phyloP scores from a whole-genome alignment of 2,797 vertebrate species.

The Halcyon badia region DNA sequence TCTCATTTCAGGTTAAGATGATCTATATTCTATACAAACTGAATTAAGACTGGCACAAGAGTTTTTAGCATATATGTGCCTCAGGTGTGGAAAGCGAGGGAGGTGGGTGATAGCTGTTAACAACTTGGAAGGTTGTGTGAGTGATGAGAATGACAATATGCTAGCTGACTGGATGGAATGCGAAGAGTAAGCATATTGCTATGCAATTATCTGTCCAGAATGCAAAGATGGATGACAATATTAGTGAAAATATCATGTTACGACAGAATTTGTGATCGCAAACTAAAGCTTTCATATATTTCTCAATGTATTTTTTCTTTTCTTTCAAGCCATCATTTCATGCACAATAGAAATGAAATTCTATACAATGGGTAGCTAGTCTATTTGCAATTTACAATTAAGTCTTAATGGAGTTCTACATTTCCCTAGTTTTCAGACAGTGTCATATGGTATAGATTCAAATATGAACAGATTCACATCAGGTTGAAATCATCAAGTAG shows the following conservation, averaged over 20 bases:
- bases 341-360: not conserved
- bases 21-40: not conserved
- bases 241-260: not conserved
- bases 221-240: not conserved
- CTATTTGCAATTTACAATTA: not conserved
- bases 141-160: not conserved
- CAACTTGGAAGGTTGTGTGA: not conserved
- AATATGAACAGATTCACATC: slow-evolving; percentile 14
- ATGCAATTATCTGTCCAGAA: not conserved
- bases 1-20: not conserved
- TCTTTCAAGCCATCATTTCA: not conserved
- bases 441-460: not conserved
- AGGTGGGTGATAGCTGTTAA: slow-evolving; percentile 17
- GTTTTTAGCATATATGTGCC: not conserved
- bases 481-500: slow-evolving; percentile 34
- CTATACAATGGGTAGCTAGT: not conserved
- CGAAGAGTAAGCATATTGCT: not conserved
- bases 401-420: not conserved
- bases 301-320: not conserved
- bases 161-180: not conserved
- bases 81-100: not conserved
- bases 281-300: not conserved
- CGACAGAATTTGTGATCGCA: not conserved
- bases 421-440: not conserved
- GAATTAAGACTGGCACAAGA: slow-evolving; percentile 4